phyloP scores from a whole-genome alignment of 1,140 invertebrate genomes.

The Brachionus rotundiformis region DNA sequence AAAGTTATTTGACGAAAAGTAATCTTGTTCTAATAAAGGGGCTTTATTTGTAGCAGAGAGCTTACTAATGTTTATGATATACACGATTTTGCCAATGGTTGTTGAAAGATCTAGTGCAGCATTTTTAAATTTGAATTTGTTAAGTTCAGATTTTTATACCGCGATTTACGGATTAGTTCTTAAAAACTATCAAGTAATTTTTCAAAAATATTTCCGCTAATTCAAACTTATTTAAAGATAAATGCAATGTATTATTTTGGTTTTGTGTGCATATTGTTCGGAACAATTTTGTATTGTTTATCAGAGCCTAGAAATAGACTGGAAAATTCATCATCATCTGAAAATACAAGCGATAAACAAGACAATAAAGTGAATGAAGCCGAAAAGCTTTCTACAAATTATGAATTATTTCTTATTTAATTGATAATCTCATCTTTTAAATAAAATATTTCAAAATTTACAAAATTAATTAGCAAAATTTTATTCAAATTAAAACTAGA shows the following conservation, averaged over 20 bases:
- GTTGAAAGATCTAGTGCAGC: slow-evolving; percentile 77
- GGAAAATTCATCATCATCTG: no score
- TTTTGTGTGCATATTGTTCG: slow-evolving; percentile 74
- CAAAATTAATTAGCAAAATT: no score
- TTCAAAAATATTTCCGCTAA: background rate
- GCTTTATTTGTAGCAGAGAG: slow-evolving; percentile 69
- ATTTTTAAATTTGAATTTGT: slow-evolving; percentile 76
- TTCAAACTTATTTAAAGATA: slow-evolving; percentile 68
- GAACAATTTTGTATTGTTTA: slow-evolving; percentile 72
- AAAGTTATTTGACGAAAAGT: background rate
- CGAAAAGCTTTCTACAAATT: background rate
- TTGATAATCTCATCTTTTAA: no score
- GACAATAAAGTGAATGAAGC: background rate
- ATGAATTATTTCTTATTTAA: background rate
- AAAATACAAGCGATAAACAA: background rate
- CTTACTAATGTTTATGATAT: slow-evolving; percentile 74
- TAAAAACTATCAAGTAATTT: slow-evolving; percentile 77
- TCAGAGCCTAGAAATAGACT: slow-evolving; percentile 52
- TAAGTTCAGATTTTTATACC: slow-evolving; percentile 83
- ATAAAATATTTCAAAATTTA: no score
- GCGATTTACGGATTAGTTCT: slow-evolving; percentile 77
- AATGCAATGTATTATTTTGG: slow-evolving; percentile 78
- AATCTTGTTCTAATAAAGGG: slow-evolving; percentile 59
- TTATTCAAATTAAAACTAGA: no score
- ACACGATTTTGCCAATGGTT: slow-evolving; percentile 75